Evolutionary conservation across 1,140 invertebrate genomes (phyloP).

Genomic region (Drosophila albomicans): DNA sequence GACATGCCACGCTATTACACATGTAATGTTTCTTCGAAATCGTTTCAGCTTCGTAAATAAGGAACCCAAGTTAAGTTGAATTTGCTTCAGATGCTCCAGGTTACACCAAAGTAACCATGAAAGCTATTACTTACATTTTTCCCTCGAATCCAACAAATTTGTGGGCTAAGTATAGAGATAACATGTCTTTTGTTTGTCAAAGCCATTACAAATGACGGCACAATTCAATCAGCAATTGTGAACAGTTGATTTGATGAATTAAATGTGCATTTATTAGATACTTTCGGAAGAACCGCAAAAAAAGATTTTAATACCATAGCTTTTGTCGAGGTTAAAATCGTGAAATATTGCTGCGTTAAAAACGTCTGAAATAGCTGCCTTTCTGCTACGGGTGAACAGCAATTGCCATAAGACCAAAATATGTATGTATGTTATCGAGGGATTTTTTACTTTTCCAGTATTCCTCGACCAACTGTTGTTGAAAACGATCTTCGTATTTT

Average conservation of each 20-base stretch:
- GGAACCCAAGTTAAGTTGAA: not conserved
- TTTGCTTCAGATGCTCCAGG: slow-evolving; percentile 1
- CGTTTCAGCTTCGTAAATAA: slow-evolving; percentile 35
- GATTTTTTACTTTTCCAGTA: too few relatives aligned
- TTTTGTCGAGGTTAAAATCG: slow-evolving; percentile 54
- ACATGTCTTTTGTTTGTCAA: slow-evolving; percentile 71
- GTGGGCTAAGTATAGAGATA: slow-evolving; percentile 77
- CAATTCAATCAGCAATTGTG: slow-evolving; percentile 37
- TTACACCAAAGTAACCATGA: not conserved
- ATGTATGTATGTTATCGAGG: too few relatives aligned
- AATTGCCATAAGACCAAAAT: too few relatives aligned
- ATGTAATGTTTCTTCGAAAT: slow-evolving; percentile 43
- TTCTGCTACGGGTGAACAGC: not conserved
- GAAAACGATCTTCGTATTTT: too few relatives aligned
- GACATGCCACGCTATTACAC: slow-evolving; percentile 62
- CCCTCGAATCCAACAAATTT: slow-evolving; percentile 65
- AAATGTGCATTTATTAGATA: too few relatives aligned
- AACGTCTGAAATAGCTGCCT: slow-evolving; percentile 64
- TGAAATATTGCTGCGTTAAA: slow-evolving; percentile 84
- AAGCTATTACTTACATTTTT: slow-evolving; percentile 47
- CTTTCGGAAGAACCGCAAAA: slow-evolving; percentile 48
- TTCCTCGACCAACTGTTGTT: too few relatives aligned
- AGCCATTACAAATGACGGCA: slow-evolving; percentile 30
- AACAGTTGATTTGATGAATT: slow-evolving; percentile 25
- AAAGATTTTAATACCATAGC: not conserved